These are phyloP conservation scores for Accipiter cooperii DNA, from an alignment of 2,113 vertebrate species.

Conservation along the genomic window DNA sequence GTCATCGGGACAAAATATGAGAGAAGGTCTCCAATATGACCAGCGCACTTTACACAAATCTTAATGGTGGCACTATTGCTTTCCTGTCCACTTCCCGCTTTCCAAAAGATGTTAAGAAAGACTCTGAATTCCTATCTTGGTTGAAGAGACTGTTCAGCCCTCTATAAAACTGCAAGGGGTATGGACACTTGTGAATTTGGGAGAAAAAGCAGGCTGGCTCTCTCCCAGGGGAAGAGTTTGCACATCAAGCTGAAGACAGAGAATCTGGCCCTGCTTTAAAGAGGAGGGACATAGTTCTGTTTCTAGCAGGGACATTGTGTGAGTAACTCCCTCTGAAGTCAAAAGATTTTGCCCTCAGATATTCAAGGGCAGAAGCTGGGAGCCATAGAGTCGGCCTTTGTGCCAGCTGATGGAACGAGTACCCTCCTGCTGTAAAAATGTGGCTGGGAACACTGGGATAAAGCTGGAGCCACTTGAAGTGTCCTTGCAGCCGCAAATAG, in stretches of 20 bases:
- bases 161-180: not conserved
- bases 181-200: not conserved
- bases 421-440: not conserved
- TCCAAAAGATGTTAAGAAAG: not conserved
- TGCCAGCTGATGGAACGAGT: not conserved
- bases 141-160: not conserved
- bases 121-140: not conserved
- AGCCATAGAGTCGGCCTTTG: not conserved
- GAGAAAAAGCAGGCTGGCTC: not conserved
- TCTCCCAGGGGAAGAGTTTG: not conserved
- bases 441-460: not conserved
- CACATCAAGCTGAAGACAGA: not conserved
- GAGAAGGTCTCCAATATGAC: not conserved
- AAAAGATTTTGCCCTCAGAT: constrained; percentile 13
- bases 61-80: not conserved
- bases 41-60: not conserved
- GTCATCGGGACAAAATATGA: not conserved
- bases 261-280: not conserved
- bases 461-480: constrained; percentile 6
- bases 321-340: not conserved
- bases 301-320: not conserved
- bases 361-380: not conserved
- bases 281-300: not conserved
- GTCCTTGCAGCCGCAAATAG: not conserved
- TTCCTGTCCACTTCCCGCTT: not conserved